Conservation (phyloP, 1,140 invertebrate species). For the Andricus grossulariae region DNA sequence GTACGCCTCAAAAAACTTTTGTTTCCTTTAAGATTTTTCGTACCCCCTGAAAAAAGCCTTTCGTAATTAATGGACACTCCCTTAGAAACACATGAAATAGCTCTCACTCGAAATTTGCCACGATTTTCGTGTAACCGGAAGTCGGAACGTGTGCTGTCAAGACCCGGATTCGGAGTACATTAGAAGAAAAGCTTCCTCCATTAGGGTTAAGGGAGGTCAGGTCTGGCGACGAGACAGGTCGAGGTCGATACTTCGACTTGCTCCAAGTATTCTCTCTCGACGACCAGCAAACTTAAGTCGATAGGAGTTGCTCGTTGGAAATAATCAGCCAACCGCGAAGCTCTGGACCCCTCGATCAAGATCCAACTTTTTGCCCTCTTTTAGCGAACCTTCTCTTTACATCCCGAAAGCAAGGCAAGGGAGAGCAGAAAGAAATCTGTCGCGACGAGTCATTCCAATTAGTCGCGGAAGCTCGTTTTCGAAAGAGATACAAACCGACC, state of each 20-base stretch:
- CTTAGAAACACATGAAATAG: constrained; percentile 23
- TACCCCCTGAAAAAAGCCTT: too few relatives aligned
- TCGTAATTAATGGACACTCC: background rate
- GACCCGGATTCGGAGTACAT: background rate
- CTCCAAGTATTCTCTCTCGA: constrained; percentile 24
- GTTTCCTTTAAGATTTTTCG: too few relatives aligned
- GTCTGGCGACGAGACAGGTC: background rate
- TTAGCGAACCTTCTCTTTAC: constrained; percentile 38
- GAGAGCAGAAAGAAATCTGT: constrained; percentile 50
- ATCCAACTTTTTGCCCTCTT: constrained; percentile 56
- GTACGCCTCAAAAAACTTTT: too few relatives aligned
- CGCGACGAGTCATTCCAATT: constrained; percentile 66
- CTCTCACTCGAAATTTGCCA: constrained; percentile 8
- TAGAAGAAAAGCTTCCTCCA: constrained; percentile 27
- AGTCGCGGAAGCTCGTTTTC: constrained; percentile 51
- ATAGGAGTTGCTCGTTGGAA: constrained; percentile 46
- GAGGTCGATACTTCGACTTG: constrained; percentile 26
- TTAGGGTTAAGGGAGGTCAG: background rate
- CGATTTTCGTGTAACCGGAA: constrained; percentile 20
- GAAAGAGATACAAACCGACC: constrained; percentile 48
- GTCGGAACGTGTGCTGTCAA: constrained; percentile 10
- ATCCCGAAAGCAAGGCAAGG: constrained; percentile 21
- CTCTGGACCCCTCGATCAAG: constrained; percentile 51
- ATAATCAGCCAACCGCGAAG: constrained; percentile 52
- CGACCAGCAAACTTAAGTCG: constrained; percentile 43